These are phyloP conservation scores for Pyrrhosoma nymphula DNA, from an alignment of 2,888 invertebrate species.

Conservation along the genomic window DNA sequence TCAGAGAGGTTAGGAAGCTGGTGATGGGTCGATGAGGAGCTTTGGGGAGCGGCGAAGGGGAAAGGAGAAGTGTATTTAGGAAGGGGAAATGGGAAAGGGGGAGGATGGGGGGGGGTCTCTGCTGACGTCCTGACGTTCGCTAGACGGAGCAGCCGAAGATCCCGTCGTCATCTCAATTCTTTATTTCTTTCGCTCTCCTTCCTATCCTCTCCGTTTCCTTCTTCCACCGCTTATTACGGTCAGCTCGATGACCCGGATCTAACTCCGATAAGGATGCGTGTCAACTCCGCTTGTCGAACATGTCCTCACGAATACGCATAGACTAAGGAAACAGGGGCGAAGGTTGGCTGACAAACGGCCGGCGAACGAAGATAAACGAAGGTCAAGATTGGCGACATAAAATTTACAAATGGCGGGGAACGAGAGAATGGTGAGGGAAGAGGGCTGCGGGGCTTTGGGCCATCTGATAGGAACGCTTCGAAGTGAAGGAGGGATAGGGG, in stretches of 20 bases:
- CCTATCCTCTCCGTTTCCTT: neutral
- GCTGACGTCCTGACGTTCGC: neutral
- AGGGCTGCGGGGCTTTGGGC: neutral
- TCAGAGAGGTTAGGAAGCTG: slow-evolving; percentile 21
- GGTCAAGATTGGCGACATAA: neutral
- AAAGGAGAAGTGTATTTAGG: neutral
- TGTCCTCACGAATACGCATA: neutral
- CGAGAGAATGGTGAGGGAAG: neutral
- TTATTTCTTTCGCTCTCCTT: slow-evolving; percentile 3
- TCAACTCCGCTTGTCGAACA: slow-evolving; percentile 23
- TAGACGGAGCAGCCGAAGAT: neutral
- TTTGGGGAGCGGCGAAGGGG: neutral
- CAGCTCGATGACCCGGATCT: neutral
- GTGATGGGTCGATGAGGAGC: slow-evolving; percentile 26
- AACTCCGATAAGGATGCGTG: slow-evolving; percentile 48
- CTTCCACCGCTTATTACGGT: neutral
- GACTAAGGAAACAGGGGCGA: neutral
- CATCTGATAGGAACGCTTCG: neutral
- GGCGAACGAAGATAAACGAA: slow-evolving; percentile 16
- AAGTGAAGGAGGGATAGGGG: neutral
- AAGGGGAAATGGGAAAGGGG: neutral
- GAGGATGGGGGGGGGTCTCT: neutral
- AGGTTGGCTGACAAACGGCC: slow-evolving; percentile 33
- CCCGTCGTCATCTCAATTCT: slow-evolving; percentile 22
- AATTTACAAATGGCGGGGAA: slow-evolving; percentile 10